Conservation (phyloP, 2,888 invertebrate species). For the Dastarcus helophoroides region DNA sequence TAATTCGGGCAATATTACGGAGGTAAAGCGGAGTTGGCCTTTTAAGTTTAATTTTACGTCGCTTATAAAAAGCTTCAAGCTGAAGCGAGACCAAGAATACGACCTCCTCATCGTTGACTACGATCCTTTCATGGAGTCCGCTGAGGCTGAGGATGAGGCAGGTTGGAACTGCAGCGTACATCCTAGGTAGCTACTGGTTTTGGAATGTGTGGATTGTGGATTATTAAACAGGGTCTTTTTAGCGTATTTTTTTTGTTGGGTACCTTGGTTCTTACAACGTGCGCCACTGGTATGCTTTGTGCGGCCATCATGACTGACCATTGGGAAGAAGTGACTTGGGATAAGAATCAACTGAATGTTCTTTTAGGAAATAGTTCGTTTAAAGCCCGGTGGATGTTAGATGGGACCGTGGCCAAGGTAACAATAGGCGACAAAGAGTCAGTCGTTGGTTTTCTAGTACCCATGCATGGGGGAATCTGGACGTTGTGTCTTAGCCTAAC, state of each 20-base stretch:
- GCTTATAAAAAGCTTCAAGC: slow-evolving; percentile 25
- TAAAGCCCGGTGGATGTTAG: slow-evolving; percentile 59
- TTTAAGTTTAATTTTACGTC: slow-evolving; percentile 5
- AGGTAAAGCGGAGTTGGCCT: neutral
- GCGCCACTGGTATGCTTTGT: slow-evolving; percentile 70
- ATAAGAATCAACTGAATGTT: slow-evolving; percentile 45
- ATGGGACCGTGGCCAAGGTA: slow-evolving; percentile 60
- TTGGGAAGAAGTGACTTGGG: slow-evolving; percentile 83
- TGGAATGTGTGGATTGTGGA: too few relatives aligned
- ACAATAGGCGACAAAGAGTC: slow-evolving; percentile 28
- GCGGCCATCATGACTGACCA: slow-evolving; percentile 82
- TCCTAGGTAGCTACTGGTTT: slow-evolving; percentile 34
- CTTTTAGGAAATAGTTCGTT: slow-evolving; percentile 48
- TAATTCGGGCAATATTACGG: too few relatives aligned
- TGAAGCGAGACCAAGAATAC: slow-evolving; percentile 34
- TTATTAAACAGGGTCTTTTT: too few relatives aligned
- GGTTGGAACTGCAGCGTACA: slow-evolving; percentile 56
- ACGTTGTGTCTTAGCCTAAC: slow-evolving; percentile 73
- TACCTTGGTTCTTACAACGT: slow-evolving; percentile 56
- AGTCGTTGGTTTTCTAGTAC: slow-evolving; percentile 58
- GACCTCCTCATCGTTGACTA: slow-evolving; percentile 34
- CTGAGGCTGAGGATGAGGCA: slow-evolving; percentile 37
- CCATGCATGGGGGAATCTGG: slow-evolving; percentile 87
- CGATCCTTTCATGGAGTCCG: slow-evolving; percentile 39
- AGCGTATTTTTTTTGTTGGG: slow-evolving; percentile 51